phyloP scores from a whole-genome alignment of 2,888 invertebrate species.

The Diloba caeruleocephala region DNA sequence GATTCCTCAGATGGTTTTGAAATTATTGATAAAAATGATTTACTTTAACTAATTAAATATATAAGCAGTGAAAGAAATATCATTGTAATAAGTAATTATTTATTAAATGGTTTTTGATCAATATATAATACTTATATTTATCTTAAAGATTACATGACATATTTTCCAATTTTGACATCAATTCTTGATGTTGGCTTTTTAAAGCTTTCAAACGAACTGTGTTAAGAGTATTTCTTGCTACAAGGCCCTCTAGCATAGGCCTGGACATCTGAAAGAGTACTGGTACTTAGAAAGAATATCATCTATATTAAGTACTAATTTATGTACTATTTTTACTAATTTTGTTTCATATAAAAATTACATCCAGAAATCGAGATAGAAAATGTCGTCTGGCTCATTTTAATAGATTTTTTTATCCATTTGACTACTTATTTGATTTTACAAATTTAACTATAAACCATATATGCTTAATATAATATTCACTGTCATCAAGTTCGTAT shows the following conservation, averaged over 20 bases:
- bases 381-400: too few relatives aligned
- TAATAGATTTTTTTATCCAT: too few relatives aligned
- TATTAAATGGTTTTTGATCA: constrained; percentile 39
- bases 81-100: constrained; percentile 37
- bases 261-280: constrained; percentile 81
- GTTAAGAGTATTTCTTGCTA: constrained; percentile 80
- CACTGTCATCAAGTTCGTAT: too few relatives aligned
- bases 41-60: constrained; percentile 61
- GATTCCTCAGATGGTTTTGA: constrained; percentile 87
- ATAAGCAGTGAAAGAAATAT: constrained; percentile 11
- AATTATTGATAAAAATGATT: constrained; percentile 82
- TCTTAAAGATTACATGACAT: constrained; percentile 71
- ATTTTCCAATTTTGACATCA: constrained; percentile 81
- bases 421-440: too few relatives aligned
- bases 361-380: too few relatives aligned
- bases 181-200: constrained; percentile 82
- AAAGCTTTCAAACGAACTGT: constrained; percentile 79
- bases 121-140: constrained; percentile 26
- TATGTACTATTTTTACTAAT: too few relatives aligned
- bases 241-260: constrained; percentile 85
- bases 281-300: constrained; percentile 4
- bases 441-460: too few relatives aligned
- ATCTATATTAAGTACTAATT: too few relatives aligned
- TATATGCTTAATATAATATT: too few relatives aligned
- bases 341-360: too few relatives aligned